These are phyloP conservation scores for Empidonax traillii DNA, from an alignment of 2,113 vertebrate genomes.

Conservation along the genomic window DNA sequence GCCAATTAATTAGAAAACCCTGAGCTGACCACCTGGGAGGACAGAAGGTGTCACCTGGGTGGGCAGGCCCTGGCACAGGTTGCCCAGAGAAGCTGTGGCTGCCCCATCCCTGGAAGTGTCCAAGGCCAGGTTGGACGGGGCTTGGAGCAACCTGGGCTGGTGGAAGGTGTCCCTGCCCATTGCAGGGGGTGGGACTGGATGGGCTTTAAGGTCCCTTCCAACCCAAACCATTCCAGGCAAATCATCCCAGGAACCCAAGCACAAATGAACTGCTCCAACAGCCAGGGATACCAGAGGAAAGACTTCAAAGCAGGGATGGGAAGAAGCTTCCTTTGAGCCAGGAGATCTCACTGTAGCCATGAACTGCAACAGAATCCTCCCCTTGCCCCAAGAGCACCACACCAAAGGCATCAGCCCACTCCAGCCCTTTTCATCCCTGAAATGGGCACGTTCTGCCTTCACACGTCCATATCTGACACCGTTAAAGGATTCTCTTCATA, in stretches of 20 bases:
- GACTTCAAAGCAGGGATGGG: neutral
- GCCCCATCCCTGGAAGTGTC: neutral
- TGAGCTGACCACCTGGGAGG: neutral
- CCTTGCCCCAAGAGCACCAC: fast-evolving
- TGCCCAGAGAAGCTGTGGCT: neutral
- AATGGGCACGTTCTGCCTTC: neutral
- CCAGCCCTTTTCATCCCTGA: neutral
- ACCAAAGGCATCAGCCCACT: neutral
- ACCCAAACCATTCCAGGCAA: neutral
- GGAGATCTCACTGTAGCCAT: neutral
- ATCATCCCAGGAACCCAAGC: neutral
- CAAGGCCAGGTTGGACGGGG: fast-evolving
- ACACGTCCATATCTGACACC: neutral
- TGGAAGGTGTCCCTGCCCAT: neutral
- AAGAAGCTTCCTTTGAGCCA: neutral
- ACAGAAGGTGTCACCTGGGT: neutral
- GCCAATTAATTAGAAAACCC: neutral
- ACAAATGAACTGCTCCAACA: fast-evolving
- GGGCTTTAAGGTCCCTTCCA: neutral
- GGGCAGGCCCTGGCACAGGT: neutral
- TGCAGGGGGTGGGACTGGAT: neutral
- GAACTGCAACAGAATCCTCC: neutral
- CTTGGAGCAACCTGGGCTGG: neutral
- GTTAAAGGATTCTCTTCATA: neutral
- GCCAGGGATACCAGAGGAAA: neutral